Conservation (phyloP, 2,888 invertebrate genomes). For the Pardosa pseudoannulata region DNA sequence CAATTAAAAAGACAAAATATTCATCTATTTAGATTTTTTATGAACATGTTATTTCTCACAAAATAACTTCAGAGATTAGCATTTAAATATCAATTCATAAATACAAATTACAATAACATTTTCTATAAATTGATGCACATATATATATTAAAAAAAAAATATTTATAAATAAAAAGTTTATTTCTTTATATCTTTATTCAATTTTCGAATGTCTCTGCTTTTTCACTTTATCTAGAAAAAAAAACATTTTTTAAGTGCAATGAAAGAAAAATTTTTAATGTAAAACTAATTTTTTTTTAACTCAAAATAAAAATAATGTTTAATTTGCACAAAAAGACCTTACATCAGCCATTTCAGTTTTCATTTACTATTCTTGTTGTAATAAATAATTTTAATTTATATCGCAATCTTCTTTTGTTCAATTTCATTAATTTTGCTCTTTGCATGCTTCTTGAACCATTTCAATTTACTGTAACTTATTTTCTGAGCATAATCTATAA, state of each 20-base stretch:
- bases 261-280: too few relatives aligned
- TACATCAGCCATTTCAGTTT: slow-evolving; percentile 52
- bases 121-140: too few relatives aligned
- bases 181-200: slow-evolving; percentile 49
- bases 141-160: too few relatives aligned
- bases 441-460: slow-evolving; percentile 43
- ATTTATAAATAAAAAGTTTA: too few relatives aligned
- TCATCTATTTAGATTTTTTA: too few relatives aligned
- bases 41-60: too few relatives aligned
- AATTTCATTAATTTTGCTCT: slow-evolving; percentile 25
- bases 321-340: neutral
- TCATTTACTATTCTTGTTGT: slow-evolving; percentile 61
- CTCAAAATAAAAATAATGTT: neutral
- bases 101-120: too few relatives aligned
- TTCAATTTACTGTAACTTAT: slow-evolving; percentile 41
- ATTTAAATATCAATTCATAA: too few relatives aligned
- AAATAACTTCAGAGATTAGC: too few relatives aligned
- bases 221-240: slow-evolving; percentile 47
- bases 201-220: slow-evolving; percentile 55
- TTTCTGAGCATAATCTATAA: slow-evolving; percentile 47
- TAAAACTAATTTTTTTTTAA: too few relatives aligned
- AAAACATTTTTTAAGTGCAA: slow-evolving; percentile 1
- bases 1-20: too few relatives aligned
- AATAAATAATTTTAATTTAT: slow-evolving; percentile 39
- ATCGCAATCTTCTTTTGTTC: slow-evolving; percentile 30